Evolutionary conservation across 2,797 vertebrate genomes (phyloP), one percentile per base, ranked within the genome.

Genomic region (Orientallactaga sibirica): DNA sequence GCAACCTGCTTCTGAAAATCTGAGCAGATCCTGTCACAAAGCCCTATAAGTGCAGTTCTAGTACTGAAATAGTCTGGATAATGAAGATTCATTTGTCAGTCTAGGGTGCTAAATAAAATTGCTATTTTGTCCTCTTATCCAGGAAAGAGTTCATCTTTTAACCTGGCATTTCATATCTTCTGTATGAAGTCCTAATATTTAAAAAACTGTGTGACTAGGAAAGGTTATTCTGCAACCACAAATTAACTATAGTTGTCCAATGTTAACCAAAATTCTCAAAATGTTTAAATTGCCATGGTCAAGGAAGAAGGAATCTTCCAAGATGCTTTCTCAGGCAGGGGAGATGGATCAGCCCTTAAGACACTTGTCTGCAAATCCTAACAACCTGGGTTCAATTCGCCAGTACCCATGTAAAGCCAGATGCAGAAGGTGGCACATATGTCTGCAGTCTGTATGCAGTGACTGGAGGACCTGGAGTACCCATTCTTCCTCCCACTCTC

Each of bases 141-240:
- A 68, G 24, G 52, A 68, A 93, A 68, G 52, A 61, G 25, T 58
- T 27, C 62, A 22, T 58, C 20, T 55, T 88, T 82, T 83, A 64
- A 27, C 43, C 86, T 20, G 61, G 37, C 33, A 70, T 41, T 94
- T 80, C 82, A 33, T 61, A 29, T 93, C 64, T 93, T 90, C 48
- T 48, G 66, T 73, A 66, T 88, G 58, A 64, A 15, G 24, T 62
- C 29, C 70, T 88, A 74, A 67, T 29, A 82, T 64, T 80, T 80
- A 79, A 71, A 79, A 91, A 90, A 11, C 11, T 91, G 22, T 61
- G 9, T 70, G 82, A 67, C 67, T 91, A 87, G 43, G 12, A 81
- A 10, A 78, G n/a, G 61, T 62, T 93, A n/a, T 73, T 71, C 37
- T 41, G 19, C 68, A 68, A 68, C 66, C 24, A 66, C 14, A 91